phyloP scores from a whole-genome alignment of 2,797 vertebrate species.

The Parauchenoglanis punctatus region DNA sequence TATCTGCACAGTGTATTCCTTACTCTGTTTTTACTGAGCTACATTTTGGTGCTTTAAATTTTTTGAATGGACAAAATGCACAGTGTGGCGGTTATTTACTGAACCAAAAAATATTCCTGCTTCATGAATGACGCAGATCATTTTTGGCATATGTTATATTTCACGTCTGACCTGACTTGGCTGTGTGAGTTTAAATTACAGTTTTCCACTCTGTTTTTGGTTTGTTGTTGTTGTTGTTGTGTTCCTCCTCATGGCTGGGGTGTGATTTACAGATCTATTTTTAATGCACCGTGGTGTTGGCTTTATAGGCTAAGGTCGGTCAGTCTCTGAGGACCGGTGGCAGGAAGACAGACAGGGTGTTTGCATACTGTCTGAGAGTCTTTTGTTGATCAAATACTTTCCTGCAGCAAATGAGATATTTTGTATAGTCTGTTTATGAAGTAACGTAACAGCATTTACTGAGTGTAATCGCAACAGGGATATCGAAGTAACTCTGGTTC shows the following conservation, averaged over 20 bases:
- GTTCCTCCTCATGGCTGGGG: conserved; percentile 43
- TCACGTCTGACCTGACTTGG: conserved; percentile 52
- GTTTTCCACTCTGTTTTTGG: conserved; percentile 50
- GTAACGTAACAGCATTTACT: conserved; percentile 21
- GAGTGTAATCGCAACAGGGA: neutral
- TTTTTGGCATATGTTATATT: conserved; percentile 50
- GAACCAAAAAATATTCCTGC: neutral
- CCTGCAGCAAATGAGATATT: conserved; percentile 39
- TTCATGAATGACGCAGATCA: conserved; percentile 48
- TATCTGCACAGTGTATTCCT: neutral
- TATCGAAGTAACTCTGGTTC: neutral
- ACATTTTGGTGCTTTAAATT: conserved; percentile 20
- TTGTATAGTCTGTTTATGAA: conserved; percentile 18
- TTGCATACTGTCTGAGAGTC: conserved; percentile 47
- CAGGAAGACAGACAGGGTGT: conserved; percentile 43
- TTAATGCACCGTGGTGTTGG: conserved; percentile 50
- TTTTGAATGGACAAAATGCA: conserved; percentile 39
- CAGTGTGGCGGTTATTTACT: conserved; percentile 49
- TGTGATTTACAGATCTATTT: conserved; percentile 56
- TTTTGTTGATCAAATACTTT: conserved; percentile 53
- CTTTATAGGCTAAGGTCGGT: conserved; percentile 48
- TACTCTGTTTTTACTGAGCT: neutral
- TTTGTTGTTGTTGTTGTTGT: conserved; percentile 50
- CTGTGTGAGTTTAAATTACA: conserved; percentile 57
- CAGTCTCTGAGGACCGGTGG: conserved; percentile 19